Base-by-base conservation (phyloP, 2,888 invertebrate genomes). In the Cephus nigrinus region DNA sequence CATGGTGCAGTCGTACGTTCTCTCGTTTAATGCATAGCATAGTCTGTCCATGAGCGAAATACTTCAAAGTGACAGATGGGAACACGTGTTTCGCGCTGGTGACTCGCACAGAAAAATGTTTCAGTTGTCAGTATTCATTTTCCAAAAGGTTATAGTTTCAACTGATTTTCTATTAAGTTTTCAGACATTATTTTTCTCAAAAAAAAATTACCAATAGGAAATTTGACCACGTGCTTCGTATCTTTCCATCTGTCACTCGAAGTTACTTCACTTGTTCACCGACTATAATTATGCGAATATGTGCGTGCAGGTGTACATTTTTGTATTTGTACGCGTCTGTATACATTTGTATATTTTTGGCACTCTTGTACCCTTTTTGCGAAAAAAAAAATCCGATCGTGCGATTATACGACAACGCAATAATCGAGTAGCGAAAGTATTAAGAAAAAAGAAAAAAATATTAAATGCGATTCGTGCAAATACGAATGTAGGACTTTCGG, bases 321-420 rank as follows among this genome's bases (percentile, higher is more conserved):
- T 55, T 23, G 4, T 4, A 71, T 74, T 76, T 12, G 71, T 80
- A 55, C 34, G 68, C 78, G 80, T 80, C 78, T 55, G 71, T 77
- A 81, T 85, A 79, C 83, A 79, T 84, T 85, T 85, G 84, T 85
- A 78, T 80, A 83, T 40, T 76, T 77, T 75, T 77, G 74, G 73
- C 77, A 69, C 79, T 71, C 11, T 33, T 4, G 75, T 30, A 40
- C 31, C 34, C 68, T 15, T 30, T 68, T 76, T 68, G 31, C 11
- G 74, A 68, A 12, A 75, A 75, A 83, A 31, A 31, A 31, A 0
- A 30, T 0, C 31, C 75, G 5, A 9, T 23, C 40, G 40, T 23
- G 2, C 23, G 40, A 23, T 55, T 55, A 55, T 5, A 23, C 23
- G 5, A 55, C 1, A 9, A 23, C 40, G 40, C 40, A 55, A 55